Evolutionary conservation across 2,113 vertebrate genomes (phyloP).

Genomic region (Myocastor coypus): DNA sequence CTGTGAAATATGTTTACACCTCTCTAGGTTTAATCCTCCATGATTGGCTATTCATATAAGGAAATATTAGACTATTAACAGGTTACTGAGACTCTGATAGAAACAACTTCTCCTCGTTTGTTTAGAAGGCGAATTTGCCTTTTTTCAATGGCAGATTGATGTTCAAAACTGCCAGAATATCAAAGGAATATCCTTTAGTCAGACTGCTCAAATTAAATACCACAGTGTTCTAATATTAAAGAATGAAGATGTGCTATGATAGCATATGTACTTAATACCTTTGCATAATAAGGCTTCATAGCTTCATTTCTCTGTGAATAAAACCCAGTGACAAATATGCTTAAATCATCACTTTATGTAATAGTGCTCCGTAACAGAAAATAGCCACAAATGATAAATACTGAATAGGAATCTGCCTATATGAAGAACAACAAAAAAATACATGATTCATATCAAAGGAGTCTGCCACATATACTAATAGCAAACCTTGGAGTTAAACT

Average conservation of each 20-base stretch:
- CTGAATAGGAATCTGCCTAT: conserved; percentile 66
- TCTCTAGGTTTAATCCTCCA: background rate
- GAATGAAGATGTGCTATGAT: background rate
- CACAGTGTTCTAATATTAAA: background rate
- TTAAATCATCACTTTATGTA: conserved; percentile 64
- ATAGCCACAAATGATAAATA: conserved; percentile 80
- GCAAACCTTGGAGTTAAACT: conserved; percentile 58
- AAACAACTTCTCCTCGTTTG: conserved; percentile 46
- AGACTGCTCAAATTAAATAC: conserved; percentile 28
- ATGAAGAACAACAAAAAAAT: conserved; percentile 69
- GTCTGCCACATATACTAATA: conserved; percentile 55
- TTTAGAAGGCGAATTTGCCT: conserved; percentile 12
- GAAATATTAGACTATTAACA: conserved; percentile 29
- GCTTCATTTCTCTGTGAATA: conserved; percentile 58
- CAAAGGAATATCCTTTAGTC: background rate
- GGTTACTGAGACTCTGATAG: conserved; percentile 45
- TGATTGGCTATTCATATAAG: conserved; percentile 27
- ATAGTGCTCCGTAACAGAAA: conserved; percentile 77
- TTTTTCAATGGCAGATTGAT: conserved; percentile 15
- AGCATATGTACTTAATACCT: background rate
- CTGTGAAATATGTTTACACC: background rate
- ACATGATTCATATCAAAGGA: conserved; percentile 63
- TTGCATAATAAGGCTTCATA: background rate
- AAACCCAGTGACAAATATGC: conserved; percentile 62
- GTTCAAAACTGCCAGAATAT: background rate